Evolutionary conservation across 2,113 vertebrate species (phyloP).

Genomic region (Chaetura pelagica): DNA sequence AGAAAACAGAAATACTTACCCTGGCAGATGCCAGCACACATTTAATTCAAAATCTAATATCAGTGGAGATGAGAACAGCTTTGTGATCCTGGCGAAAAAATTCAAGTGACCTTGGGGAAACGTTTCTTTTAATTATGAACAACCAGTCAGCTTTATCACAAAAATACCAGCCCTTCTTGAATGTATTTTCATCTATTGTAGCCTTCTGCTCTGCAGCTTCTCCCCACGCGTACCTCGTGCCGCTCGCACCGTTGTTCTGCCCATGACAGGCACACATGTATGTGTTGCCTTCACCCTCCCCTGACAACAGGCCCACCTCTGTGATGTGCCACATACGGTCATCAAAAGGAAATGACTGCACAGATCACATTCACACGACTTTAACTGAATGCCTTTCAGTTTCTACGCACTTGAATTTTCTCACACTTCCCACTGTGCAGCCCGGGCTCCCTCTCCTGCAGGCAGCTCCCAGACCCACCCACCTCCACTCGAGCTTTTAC

Average conservation of each 20-base stretch:
- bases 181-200: background rate
- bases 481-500: background rate
- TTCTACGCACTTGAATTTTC: background rate
- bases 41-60: conserved; percentile 54
- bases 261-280: background rate
- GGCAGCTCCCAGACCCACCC: background rate
- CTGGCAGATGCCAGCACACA: conserved; percentile 23
- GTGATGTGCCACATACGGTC: background rate
- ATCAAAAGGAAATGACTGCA: background rate
- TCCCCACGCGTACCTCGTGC: rapidly evolving
- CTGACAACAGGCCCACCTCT: background rate
- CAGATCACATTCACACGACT: background rate
- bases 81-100: background rate
- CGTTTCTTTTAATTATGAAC: background rate
- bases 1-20: background rate
- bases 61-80: conserved; percentile 45
- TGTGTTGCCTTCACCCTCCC: background rate
- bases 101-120: conserved; percentile 11
- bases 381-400: background rate
- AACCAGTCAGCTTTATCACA: background rate
- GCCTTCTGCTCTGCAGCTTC: background rate
- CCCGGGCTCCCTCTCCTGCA: background rate
- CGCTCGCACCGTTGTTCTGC: rapidly evolving
- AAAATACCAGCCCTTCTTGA: background rate
- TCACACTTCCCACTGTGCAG: background rate